A percentile compares a stretch with the other conserved stretches of the same genome.
Conservation (phyloP, 2,888 invertebrate genomes). For the Pachydiplax longipennis region DNA sequence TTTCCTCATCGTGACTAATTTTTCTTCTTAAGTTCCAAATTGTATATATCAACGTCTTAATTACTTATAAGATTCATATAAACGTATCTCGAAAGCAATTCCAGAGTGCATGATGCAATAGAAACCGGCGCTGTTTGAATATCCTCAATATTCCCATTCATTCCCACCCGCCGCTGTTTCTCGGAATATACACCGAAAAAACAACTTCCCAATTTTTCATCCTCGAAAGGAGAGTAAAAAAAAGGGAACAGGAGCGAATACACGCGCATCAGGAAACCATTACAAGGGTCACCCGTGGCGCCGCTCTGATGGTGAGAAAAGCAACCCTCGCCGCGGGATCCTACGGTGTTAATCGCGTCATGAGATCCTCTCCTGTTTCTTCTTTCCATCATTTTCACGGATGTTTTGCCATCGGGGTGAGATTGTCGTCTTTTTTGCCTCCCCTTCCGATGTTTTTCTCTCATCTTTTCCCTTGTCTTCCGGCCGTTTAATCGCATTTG, state of each 20-base stretch:
- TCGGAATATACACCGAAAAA: background rate
- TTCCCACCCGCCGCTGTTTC: background rate
- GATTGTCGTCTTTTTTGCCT: background rate
- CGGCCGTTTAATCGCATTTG: background rate
- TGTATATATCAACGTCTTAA: too few relatives aligned
- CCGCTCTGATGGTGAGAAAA: background rate
- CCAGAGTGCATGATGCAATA: too few relatives aligned
- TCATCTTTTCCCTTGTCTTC: background rate
- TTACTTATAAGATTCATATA: too few relatives aligned
- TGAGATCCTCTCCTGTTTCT: background rate
- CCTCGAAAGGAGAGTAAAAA: background rate
- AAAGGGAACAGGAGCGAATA: background rate
- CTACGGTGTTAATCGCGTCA: background rate
- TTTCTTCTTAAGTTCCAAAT: too few relatives aligned
- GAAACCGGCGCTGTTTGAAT: too few relatives aligned
- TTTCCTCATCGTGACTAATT: too few relatives aligned
- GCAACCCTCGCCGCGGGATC: background rate
- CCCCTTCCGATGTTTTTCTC: background rate
- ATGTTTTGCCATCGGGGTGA: background rate
- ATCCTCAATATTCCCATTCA: too few relatives aligned
- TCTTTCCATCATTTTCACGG: background rate
- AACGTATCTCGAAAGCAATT: too few relatives aligned
- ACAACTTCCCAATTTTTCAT: background rate
- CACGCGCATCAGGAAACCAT: background rate
- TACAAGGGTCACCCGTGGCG: background rate